These are phyloP conservation scores for Bembecia ichneumoniformis DNA, from an alignment of 2,888 invertebrate species.

Conservation along the genomic window DNA sequence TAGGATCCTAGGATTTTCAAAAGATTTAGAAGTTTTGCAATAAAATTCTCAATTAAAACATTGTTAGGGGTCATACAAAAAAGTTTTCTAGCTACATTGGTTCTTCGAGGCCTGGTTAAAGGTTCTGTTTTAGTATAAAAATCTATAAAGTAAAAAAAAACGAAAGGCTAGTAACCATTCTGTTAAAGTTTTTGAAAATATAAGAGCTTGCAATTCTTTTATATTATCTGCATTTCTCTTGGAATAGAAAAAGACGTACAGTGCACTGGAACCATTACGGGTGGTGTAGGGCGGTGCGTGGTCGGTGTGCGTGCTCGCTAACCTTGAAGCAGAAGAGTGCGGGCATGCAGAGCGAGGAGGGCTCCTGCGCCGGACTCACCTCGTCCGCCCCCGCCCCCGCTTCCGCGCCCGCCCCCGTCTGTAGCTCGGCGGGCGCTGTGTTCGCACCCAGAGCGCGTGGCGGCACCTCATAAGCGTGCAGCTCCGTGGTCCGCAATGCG, in stretches of 20 bases:
- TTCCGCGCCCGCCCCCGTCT: conserved; percentile 4
- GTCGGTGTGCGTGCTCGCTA: conserved; percentile 34
- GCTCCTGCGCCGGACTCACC: conserved; percentile 69
- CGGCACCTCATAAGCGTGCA: conserved; percentile 6
- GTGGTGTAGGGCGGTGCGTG: conserved; percentile 12
- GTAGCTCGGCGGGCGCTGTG: neutral
- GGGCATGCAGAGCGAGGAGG: conserved; percentile 87
- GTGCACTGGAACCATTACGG: conserved; percentile 13
- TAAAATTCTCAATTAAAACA: too few relatives aligned
- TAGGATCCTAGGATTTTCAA: too few relatives aligned
- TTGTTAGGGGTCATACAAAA: too few relatives aligned
- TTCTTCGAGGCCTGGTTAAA: too few relatives aligned
- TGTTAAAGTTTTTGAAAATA: too few relatives aligned
- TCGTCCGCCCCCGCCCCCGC: conserved; percentile 20
- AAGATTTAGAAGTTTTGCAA: too few relatives aligned
- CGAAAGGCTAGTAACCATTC: too few relatives aligned
- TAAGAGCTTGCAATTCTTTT: too few relatives aligned
- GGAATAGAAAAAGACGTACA: neutral
- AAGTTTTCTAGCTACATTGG: too few relatives aligned
- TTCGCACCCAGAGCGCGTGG: neutral
- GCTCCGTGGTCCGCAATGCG: conserved; percentile 10
- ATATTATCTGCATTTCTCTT: neutral
- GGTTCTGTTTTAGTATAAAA: too few relatives aligned
- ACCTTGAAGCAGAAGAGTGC: conserved; percentile 90
- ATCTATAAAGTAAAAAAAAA: too few relatives aligned